These are phyloP conservation scores for Petrocephalus sullivani DNA, from an alignment of 2,797 vertebrate species.

Conservation along the genomic window DNA sequence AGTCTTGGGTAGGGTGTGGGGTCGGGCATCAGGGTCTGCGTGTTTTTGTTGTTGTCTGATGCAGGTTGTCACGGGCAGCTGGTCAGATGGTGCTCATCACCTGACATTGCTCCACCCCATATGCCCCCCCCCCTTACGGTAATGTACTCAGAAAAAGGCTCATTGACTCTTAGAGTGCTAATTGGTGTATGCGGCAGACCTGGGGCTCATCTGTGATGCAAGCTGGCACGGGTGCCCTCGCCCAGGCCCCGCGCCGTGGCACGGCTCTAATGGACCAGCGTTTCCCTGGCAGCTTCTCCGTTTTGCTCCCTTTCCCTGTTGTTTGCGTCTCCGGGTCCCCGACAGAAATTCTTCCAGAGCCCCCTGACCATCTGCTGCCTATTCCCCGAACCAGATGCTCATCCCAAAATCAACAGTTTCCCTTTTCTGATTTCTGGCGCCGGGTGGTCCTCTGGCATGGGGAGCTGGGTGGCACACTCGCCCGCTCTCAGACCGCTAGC, in stretches of 20 bases:
- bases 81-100: background rate
- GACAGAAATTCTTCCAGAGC: slow-evolving; percentile 2
- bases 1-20: background rate
- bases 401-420: slow-evolving; percentile 22
- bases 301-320: background rate
- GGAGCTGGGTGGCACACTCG: background rate
- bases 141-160: background rate
- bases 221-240: background rate
- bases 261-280: background rate
- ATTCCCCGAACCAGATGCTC: slow-evolving; percentile 21
- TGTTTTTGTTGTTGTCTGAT: background rate
- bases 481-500: background rate
- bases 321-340: background rate
- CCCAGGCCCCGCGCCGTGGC: background rate
- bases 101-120: background rate
- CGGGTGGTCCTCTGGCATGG: background rate
- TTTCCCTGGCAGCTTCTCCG: slow-evolving; percentile 11
- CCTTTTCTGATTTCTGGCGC: background rate
- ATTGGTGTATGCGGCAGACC: background rate
- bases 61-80: background rate
- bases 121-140: background rate
- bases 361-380: slow-evolving; percentile 14
- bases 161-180: background rate
- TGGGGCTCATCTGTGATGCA: background rate
- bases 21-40: background rate